phyloP scores from a whole-genome alignment of 2,797 vertebrate species.

The Sebastes reedi region DNA sequence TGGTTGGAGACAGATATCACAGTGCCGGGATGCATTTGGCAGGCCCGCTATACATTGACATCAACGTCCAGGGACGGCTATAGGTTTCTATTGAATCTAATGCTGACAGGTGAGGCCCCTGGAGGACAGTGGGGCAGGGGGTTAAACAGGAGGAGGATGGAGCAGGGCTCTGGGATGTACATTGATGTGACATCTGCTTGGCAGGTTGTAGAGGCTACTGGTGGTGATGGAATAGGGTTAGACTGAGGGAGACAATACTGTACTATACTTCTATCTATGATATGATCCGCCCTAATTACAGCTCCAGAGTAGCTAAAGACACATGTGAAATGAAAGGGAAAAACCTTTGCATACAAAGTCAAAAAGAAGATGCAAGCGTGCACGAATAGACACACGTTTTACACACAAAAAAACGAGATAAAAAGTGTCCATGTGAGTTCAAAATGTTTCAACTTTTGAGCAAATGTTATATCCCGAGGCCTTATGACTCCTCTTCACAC shows the following conservation, averaged over 20 bases:
- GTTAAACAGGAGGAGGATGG: conserved; percentile 34
- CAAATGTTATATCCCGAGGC: not conserved
- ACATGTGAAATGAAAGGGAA: too few relatives aligned
- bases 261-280: not conserved
- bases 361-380: not conserved
- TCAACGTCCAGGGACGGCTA: conserved; percentile 27
- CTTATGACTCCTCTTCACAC: not conserved
- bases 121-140: conserved; percentile 4
- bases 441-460: not conserved
- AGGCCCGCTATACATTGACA: conserved; percentile 14
- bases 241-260: not conserved
- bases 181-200: conserved; percentile 39
- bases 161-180: not conserved
- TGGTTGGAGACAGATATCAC: conserved; percentile 33
- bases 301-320: not conserved
- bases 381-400: not conserved
- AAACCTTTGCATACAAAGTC: not conserved
- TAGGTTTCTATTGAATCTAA: conserved; percentile 20
- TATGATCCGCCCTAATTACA: not conserved
- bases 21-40: conserved; percentile 40
- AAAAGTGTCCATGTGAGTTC: not conserved
- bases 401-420: not conserved
- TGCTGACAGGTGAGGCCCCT: conserved; percentile 53
- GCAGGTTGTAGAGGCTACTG: conserved; percentile 15
- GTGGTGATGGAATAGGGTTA: conserved; percentile 12